phyloP scores from a whole-genome alignment of 2,888 invertebrate genomes.

The Adineta ricciae region DNA sequence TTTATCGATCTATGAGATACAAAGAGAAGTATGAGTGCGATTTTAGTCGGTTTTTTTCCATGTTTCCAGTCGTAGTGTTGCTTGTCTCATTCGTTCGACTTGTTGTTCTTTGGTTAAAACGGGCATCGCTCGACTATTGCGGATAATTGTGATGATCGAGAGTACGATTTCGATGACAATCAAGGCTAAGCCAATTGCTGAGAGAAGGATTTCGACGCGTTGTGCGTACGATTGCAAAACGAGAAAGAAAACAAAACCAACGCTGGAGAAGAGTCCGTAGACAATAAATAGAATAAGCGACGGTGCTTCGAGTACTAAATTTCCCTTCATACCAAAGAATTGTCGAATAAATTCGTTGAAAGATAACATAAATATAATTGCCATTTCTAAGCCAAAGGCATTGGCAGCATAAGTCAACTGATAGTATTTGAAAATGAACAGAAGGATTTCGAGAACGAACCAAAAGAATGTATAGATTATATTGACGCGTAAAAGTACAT shows the following conservation, averaged over 20 bases:
- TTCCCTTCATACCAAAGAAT: conserved; percentile 58
- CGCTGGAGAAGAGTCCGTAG: conserved; percentile 70
- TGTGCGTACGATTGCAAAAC: conserved; percentile 79
- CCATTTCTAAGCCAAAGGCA: conserved; percentile 10
- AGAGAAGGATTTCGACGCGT: conserved; percentile 74
- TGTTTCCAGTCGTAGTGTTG: neutral
- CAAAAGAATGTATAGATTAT: neutral
- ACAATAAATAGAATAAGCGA: conserved; percentile 71
- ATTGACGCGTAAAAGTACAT: neutral
- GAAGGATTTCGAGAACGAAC: neutral
- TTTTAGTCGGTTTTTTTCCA: neutral
- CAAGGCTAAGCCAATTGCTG: conserved; percentile 72
- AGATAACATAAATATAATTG: neutral
- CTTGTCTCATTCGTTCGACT: neutral
- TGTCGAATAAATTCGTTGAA: neutral
- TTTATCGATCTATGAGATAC: neutral
- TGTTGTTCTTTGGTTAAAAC: neutral
- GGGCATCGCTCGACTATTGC: conserved; percentile 41
- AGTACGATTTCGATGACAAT: conserved; percentile 70
- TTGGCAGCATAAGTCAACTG: neutral
- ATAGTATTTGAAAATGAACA: conserved; percentile 6
- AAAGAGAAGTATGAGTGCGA: neutral
- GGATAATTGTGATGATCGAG: conserved; percentile 62
- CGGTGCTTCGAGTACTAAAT: conserved; percentile 64
- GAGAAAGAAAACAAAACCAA: conserved; percentile 75